Base-by-base conservation (phyloP, 2,113 vertebrate species). In the Riparia riparia region DNA sequence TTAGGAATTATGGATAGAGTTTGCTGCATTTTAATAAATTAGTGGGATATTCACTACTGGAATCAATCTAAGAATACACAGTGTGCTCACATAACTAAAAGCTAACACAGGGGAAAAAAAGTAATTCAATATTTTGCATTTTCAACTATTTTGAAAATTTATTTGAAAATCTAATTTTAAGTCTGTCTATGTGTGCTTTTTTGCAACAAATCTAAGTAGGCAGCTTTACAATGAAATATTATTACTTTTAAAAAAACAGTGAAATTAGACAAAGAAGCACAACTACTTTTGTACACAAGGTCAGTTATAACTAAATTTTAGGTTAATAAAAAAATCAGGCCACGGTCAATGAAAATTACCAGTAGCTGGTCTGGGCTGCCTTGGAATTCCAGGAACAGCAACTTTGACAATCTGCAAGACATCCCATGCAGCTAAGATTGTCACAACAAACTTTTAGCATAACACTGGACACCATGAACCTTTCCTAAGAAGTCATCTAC, bases 81-180 rank as follows among this genome's bases (percentile, higher is more conserved):
- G 14, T 4, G 4, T 61, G 47, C 6, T 65, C 58, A n/a, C 17
- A 29, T 42, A 76, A 29, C 7, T 50, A 71, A 74, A 82, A 90
- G 14, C 8, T 68, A 85, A 56, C 6, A 44, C 1, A 11, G n/a
- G 9, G 0, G 14, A 13, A 13, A 37, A 58, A 63, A 60, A 10
- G 7, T 4, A 64, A 92, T 29, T 41, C 1, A 61, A 18, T 57
- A 42, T 41, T 63, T 86, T 86, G 50, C 6, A 68, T 54, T 88
- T 85, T 66, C 15, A 79, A 47, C 4, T 8, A 51, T 6, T 47
- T 37, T 37, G 37, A 37, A 32, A 24, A 87, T 87, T 63, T 85
- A 85, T 87, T 56, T 85, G 12, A 82, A 93, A 89, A 95, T 74
- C 39, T 44, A 28, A 77, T 76, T 95, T 97, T 94, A 82, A 86